Conservation (phyloP, 2,888 invertebrate species). For the Pemphredon lugubris region DNA sequence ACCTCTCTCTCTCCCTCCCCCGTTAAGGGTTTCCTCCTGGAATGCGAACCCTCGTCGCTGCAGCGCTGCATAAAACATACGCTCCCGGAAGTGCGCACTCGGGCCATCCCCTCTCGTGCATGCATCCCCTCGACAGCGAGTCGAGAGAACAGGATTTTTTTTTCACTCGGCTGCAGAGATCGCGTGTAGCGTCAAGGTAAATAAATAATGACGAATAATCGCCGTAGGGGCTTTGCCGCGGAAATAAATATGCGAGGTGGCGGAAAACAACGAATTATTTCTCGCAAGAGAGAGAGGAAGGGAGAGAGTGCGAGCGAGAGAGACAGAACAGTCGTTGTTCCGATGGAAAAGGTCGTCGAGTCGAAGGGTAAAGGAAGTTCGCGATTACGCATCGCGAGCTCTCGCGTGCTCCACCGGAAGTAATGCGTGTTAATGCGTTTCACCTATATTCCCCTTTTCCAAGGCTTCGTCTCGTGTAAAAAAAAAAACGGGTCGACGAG, state of each 20-base stretch:
- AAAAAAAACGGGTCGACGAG: too few relatives aligned
- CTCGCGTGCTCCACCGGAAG: too few relatives aligned
- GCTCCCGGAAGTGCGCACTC: constrained; percentile 14
- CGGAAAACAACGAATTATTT: background rate
- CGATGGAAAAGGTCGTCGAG: too few relatives aligned
- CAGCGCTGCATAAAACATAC: constrained; percentile 44
- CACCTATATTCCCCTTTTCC: too few relatives aligned
- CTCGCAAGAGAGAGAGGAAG: too few relatives aligned
- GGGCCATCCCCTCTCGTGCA: background rate
- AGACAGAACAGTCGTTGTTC: too few relatives aligned
- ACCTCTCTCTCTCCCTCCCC: too few relatives aligned
- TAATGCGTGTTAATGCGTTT: too few relatives aligned
- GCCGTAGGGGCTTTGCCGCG: background rate
- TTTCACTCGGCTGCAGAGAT: background rate
- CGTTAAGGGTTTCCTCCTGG: constrained; percentile 18
- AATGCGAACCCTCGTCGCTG: constrained; percentile 13
- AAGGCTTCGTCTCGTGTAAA: too few relatives aligned
- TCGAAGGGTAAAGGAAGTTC: too few relatives aligned
- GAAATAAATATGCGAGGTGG: background rate
- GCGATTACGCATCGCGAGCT: too few relatives aligned
- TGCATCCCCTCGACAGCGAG: constrained; percentile 16
- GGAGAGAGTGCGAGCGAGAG: too few relatives aligned
- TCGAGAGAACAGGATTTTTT: constrained; percentile 3
- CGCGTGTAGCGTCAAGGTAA: background rate
- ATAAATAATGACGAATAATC: constrained; percentile 10